These are phyloP conservation scores for Glaucomys volans DNA, from an alignment of 2,113 vertebrate species.

Conservation along the genomic window DNA sequence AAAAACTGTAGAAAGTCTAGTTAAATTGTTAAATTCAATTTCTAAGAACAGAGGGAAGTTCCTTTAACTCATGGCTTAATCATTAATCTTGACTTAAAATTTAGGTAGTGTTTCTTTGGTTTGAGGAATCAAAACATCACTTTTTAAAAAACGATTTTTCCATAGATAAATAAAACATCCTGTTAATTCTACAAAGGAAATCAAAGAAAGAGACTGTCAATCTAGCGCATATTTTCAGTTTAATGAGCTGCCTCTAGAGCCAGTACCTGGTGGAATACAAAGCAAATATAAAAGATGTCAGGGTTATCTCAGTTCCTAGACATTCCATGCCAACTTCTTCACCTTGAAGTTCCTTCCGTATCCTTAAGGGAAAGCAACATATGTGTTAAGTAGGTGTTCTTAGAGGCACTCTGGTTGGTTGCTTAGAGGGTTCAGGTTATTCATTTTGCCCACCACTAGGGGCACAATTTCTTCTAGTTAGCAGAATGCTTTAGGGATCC, in stretches of 20 bases:
- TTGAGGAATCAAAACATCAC: constrained; percentile 21
- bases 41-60: constrained; percentile 15
- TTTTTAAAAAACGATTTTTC: constrained; percentile 24
- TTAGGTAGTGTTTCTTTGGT: background rate
- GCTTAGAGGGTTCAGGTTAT: background rate
- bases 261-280: background rate
- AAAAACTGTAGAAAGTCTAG: background rate
- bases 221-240: background rate
- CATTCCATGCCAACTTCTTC: background rate
- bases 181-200: background rate
- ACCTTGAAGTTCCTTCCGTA: background rate
- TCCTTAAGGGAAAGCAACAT: background rate
- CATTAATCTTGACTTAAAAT: constrained; percentile 22
- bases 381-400: background rate
- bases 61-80: background rate
- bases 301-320: background rate
- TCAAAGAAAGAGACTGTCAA: background rate
- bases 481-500: background rate
- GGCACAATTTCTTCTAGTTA: background rate
- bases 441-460: background rate
- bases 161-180: background rate
- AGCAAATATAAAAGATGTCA: background rate
- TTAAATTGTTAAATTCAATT: background rate
- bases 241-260: background rate
- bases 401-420: background rate